Conservation (phyloP, 2,113 vertebrate genomes). For the Oriolus oriolus region DNA sequence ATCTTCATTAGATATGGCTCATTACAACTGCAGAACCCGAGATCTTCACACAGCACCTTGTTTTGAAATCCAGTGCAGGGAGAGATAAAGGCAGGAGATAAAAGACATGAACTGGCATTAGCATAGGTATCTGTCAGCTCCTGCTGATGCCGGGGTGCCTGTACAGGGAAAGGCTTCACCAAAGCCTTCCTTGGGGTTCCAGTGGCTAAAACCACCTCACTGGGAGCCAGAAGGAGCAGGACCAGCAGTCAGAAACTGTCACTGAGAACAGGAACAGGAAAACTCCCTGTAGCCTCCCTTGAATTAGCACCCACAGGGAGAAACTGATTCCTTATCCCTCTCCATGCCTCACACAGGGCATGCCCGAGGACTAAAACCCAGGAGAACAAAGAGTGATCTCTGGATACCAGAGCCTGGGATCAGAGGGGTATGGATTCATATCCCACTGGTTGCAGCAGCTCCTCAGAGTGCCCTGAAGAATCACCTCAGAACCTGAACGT, state of each 20-base stretch:
- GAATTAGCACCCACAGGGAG: not conserved
- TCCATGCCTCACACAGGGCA: not conserved
- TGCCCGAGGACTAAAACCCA: not conserved
- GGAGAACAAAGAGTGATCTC: not conserved
- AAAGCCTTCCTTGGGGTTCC: not conserved
- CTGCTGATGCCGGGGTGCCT: not conserved
- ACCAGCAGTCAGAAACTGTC: not conserved
- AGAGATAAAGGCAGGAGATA: not conserved
- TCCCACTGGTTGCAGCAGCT: not conserved
- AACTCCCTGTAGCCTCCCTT: not conserved
- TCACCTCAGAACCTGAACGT: not conserved
- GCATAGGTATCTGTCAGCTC: not conserved
- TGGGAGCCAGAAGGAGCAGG: not conserved
- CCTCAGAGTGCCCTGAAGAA: not conserved
- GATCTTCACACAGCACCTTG: not conserved
- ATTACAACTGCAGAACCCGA: not conserved
- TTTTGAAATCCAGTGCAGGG: constrained; percentile 7
- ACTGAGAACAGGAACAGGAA: not conserved
- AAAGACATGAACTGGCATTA: not conserved
- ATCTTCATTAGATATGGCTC: not conserved
- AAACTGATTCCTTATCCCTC: not conserved
- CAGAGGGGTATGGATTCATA: not conserved
- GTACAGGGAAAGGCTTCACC: not conserved
- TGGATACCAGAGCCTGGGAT: not conserved
- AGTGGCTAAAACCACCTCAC: not conserved